These are phyloP conservation scores for Heliconius charithonia DNA, from an alignment of 2,888 invertebrate species.

Conservation along the genomic window DNA sequence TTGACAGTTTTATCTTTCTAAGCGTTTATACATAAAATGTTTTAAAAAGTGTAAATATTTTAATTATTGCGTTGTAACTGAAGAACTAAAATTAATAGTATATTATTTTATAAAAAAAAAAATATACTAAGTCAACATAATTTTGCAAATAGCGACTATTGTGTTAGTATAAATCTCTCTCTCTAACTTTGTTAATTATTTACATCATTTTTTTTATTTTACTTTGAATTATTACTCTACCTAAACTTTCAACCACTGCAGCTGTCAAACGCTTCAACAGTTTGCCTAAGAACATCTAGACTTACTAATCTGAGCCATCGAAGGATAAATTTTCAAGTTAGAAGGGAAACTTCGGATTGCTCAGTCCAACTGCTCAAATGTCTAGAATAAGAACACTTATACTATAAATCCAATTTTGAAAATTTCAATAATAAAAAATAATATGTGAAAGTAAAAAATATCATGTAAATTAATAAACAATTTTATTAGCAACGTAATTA, in stretches of 20 bases:
- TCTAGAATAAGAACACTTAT: neutral
- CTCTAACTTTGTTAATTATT: neutral
- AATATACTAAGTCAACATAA: too few relatives aligned
- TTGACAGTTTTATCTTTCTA: too few relatives aligned
- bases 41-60: neutral
- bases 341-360: neutral
- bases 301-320: conserved; percentile 11
- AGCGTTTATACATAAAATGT: neutral
- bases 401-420: neutral
- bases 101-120: too few relatives aligned
- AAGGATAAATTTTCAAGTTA: conserved; percentile 8
- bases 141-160: too few relatives aligned
- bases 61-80: neutral
- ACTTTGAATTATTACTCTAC: neutral
- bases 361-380: neutral
- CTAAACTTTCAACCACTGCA: neutral
- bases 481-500: neutral
- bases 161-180: neutral
- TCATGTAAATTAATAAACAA: neutral
- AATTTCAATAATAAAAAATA: neutral
- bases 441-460: neutral
- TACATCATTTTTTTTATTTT: neutral
- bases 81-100: neutral
- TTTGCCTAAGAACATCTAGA: neutral
- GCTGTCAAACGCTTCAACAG: conserved; percentile 7